phyloP scores from a whole-genome alignment of 2,797 vertebrate genomes.

The Falco columbarius region DNA sequence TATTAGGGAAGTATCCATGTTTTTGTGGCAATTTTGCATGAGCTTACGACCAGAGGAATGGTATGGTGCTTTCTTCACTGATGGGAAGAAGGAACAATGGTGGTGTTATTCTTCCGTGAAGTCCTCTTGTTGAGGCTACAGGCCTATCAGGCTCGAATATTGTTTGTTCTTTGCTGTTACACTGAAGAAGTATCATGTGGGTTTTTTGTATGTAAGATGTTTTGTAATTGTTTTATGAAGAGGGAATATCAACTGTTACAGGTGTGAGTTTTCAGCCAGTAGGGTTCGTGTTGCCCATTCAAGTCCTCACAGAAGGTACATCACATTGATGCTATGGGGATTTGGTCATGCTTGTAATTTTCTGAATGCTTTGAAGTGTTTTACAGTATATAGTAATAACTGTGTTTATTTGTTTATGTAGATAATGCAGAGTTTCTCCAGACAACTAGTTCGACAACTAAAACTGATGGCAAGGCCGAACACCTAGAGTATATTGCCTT shows the following conservation, averaged over 20 bases:
- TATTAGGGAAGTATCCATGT: neutral
- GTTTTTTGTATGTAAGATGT: neutral
- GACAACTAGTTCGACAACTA: neutral
- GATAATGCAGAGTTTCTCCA: neutral
- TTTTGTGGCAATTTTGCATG: neutral
- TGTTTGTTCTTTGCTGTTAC: neutral
- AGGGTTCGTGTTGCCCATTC: neutral
- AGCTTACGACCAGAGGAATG: neutral
- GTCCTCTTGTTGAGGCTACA: neutral
- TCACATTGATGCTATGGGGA: neutral
- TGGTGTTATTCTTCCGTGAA: neutral
- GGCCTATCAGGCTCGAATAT: neutral
- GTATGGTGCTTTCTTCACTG: neutral
- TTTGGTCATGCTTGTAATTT: neutral
- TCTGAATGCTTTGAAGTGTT: neutral
- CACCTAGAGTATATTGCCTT: conserved; percentile 83
- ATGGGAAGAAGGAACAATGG: neutral
- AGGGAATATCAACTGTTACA: neutral
- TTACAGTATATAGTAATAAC: neutral
- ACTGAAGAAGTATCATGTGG: neutral
- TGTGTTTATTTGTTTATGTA: conserved; percentile 12
- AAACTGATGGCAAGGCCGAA: conserved; percentile 9
- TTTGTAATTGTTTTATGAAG: neutral
- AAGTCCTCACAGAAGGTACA: neutral
- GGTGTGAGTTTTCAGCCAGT: neutral